These are phyloP conservation scores for Lasioglossum calceatum DNA, from an alignment of 2,888 invertebrate genomes.

Conservation along the genomic window DNA sequence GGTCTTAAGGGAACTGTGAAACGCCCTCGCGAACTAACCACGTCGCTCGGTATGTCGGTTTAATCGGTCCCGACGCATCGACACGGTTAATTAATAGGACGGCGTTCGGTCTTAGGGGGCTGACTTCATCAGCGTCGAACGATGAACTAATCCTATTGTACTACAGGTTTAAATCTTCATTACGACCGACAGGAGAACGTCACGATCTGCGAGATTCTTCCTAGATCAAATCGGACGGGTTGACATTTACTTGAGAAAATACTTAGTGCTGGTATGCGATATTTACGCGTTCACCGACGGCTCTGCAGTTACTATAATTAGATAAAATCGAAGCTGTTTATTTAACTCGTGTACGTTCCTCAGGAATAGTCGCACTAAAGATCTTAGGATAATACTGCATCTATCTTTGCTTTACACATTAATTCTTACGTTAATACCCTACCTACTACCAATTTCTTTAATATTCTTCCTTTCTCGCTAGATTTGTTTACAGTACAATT, in stretches of 20 bases:
- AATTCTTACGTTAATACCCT: neutral
- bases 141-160: constrained; percentile 45
- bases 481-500: neutral
- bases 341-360: neutral
- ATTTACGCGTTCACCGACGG: neutral
- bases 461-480: neutral
- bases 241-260: constrained; percentile 3
- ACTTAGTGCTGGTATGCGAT: neutral
- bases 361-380: neutral
- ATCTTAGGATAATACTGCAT: neutral
- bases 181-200: constrained; percentile 19
- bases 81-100: constrained; percentile 56
- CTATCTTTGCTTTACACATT: neutral
- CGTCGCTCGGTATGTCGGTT: constrained; percentile 54
- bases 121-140: constrained; percentile 40
- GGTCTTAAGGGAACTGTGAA: constrained; percentile 67
- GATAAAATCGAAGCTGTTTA: neutral
- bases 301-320: neutral
- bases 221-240: neutral
- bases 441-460: neutral
- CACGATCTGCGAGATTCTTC: neutral
- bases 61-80: constrained; percentile 60
- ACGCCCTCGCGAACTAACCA: constrained; percentile 63
- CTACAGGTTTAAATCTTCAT: constrained; percentile 51
- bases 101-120: constrained; percentile 38